Conservation (phyloP, 2,113 vertebrate species). For the Centropus unirufus region DNA sequence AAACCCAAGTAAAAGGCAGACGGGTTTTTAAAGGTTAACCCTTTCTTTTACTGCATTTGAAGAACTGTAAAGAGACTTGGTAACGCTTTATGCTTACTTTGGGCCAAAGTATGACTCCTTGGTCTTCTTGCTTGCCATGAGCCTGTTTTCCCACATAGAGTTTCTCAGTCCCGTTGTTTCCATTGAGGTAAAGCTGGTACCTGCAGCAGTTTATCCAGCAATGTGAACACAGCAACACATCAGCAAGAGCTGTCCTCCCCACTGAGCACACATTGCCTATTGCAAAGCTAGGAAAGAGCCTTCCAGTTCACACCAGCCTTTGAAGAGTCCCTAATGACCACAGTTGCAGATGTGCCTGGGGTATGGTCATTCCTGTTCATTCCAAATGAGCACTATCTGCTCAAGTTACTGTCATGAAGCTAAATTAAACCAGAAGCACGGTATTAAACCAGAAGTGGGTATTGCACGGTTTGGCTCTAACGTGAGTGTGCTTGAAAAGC, state of each 20-base stretch:
- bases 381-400: fast-evolving
- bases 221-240: not conserved
- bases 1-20: conserved; percentile 46
- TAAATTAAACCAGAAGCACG: not conserved
- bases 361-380: not conserved
- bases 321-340: fast-evolving
- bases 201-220: not conserved
- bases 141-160: not conserved
- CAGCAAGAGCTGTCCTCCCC: not conserved
- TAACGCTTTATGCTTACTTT: not conserved
- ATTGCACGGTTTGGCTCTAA: not conserved
- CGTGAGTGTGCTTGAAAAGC: not conserved
- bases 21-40: conserved; percentile 49
- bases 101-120: not conserved
- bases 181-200: not conserved
- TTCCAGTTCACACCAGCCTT: not conserved
- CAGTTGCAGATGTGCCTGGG: fast-evolving
- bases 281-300: not conserved
- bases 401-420: not conserved
- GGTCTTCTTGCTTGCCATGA: not conserved
- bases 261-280: fast-evolving
- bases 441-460: not conserved
- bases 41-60: conserved; percentile 5
- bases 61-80: not conserved
- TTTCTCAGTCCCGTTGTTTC: not conserved